phyloP scores from a whole-genome alignment of 2,113 vertebrate genomes.

The Chloropsis cyanopogon region DNA sequence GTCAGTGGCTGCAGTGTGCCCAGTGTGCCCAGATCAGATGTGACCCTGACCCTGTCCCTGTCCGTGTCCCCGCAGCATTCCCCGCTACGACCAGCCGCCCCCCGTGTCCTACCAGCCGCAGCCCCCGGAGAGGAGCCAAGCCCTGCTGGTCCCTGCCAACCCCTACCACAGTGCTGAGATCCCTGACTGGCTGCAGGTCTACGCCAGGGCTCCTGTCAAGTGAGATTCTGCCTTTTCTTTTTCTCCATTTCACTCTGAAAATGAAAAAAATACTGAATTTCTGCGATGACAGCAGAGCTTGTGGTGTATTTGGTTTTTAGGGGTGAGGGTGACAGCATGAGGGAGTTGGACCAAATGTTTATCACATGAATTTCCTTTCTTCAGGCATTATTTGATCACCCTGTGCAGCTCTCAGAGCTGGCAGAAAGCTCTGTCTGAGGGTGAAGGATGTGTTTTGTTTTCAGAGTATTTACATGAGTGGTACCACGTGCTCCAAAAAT shows the following conservation, averaged over 20 bases:
- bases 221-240: slow-evolving; percentile 52
- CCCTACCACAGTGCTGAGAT: slow-evolving; percentile 96
- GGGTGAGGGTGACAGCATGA: accelerated
- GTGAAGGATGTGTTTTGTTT: neutral
- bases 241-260: neutral
- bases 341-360: neutral
- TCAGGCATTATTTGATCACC: neutral
- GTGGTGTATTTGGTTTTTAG: too few species aligned
- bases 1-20: neutral
- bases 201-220: slow-evolving; percentile 95
- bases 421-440: neutral
- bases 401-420: neutral
- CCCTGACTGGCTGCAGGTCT: slow-evolving; percentile 98
- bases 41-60: neutral
- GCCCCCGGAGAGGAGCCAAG: slow-evolving; percentile 84
- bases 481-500: neutral
- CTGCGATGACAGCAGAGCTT: accelerated
- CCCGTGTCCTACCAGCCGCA: slow-evolving; percentile 91
- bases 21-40: neutral
- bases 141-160: slow-evolving; percentile 94
- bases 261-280: accelerated
- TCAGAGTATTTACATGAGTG: neutral
- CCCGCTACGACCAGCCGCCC: slow-evolving; percentile 95
- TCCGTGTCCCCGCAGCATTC: slow-evolving; percentile 76
- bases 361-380: accelerated